Evolutionary conservation across 2,888 invertebrate species (phyloP), one percentile per base, ranked within the genome.

Genomic region (Ophion slaviceki): DNA sequence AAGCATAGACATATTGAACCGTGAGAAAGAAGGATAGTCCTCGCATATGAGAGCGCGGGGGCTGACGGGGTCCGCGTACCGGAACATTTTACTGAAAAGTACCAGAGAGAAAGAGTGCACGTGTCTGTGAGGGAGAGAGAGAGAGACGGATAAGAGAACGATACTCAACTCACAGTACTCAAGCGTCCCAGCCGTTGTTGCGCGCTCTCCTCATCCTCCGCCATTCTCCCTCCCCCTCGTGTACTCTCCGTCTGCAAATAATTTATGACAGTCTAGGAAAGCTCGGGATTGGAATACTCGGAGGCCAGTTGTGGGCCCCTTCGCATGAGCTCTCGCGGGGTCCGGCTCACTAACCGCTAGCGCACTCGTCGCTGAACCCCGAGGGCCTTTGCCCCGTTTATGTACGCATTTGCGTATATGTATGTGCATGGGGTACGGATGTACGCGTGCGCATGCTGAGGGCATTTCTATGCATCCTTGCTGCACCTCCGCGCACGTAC

Each of bases 261-360:
- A 90, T 90, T 89, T 89, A 90, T 87, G 90, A 88, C 87, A 86
- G 89, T 86, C 88, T 89, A 89, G 87, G 88, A 88, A 86, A 89
- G 85, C 87, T 86, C 80, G 83, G 82, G 85, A 82, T 85, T 82
- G 85, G 85, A 85, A 88, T 87, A 87, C 84, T 81, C 20, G 82
- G 88, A 87, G 87, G 85, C 86, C 85, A 84, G 84, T 81, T 75
- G 72, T 72, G 80, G 80, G 40, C 62, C 40, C 70, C 53, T 32
- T 17, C 70, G 61, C 74, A 61, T 28, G 61, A 36, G 28, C 47
- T 20, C 67, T 74, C 62, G 61, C 53, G 53, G 53, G 66, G 74
- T 62, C 62, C 74, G 74, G 74, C 78, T 79, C 70, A 28, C 78
- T 62, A 61, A 70, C 70, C 68, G 78, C 78, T 67, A 40, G 17